phyloP scores from a whole-genome alignment of 2,888 invertebrate species.

The Meganola albula region DNA sequence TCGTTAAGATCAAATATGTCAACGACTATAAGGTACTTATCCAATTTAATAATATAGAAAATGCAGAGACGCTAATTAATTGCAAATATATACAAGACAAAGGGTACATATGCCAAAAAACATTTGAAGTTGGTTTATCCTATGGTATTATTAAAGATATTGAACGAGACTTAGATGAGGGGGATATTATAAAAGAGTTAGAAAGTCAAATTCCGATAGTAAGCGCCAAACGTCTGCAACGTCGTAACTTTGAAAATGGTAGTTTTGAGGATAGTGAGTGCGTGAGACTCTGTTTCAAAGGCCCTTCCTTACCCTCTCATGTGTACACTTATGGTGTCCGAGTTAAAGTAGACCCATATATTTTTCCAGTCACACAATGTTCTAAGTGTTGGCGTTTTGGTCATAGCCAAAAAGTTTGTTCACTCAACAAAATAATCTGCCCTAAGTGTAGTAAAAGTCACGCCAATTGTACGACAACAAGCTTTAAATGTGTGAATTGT shows the following conservation, averaged over 20 bases:
- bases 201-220: background rate
- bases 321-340: background rate
- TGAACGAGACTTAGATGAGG: background rate
- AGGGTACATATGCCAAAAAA: constrained; percentile 1
- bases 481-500: background rate
- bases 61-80: background rate
- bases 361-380: constrained; percentile 1
- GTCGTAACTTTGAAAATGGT: background rate
- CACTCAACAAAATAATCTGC: background rate
- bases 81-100: background rate
- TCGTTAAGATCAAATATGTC: background rate
- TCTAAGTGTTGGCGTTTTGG: constrained; percentile 1
- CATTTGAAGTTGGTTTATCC: background rate
- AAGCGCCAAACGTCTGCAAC: background rate
- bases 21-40: too few relatives aligned
- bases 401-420: background rate
- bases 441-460: constrained; percentile 1
- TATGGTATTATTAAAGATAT: constrained; percentile 1
- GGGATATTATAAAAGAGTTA: background rate
- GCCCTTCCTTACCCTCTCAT: background rate
- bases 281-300: constrained; percentile 1
- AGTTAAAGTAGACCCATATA: background rate
- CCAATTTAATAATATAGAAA: background rate
- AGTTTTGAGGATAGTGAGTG: background rate
- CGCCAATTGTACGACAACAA: background rate